phyloP scores from a whole-genome alignment of 2,113 vertebrate species.

The Cariama cristata region DNA sequence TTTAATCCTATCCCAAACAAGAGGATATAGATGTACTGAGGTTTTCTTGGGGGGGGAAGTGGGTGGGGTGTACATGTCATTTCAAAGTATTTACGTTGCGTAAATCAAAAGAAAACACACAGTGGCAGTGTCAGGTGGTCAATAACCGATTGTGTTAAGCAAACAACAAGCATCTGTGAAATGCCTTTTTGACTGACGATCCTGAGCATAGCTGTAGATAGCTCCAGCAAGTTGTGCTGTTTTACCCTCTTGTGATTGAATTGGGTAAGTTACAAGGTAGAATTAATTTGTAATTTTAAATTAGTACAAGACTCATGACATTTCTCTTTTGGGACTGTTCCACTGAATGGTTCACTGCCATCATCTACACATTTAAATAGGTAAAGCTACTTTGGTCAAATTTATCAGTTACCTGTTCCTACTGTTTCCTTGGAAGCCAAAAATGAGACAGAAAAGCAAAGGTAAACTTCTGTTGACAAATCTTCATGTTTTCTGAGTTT shows the following conservation, averaged over 20 bases:
- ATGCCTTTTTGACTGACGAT: neutral
- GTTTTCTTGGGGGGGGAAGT: neutral
- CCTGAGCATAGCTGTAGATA: neutral
- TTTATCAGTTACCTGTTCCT: neutral
- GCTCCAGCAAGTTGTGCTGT: neutral
- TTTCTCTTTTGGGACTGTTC: slow-evolving; percentile 43
- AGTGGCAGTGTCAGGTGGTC: neutral
- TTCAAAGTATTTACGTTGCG: neutral
- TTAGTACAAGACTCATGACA: slow-evolving; percentile 40
- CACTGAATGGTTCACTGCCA: neutral
- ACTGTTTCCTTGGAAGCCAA: neutral
- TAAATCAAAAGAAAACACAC: neutral
- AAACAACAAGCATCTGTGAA: neutral
- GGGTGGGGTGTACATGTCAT: neutral
- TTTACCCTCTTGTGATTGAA: slow-evolving; percentile 8
- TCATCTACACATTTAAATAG: neutral
- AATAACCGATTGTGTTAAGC: neutral
- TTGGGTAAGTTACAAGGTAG: neutral
- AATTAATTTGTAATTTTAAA: slow-evolving; percentile 57
- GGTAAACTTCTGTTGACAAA: neutral
- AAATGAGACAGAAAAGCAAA: neutral
- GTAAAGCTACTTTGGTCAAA: neutral
- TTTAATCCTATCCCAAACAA: neutral
- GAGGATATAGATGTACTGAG: neutral
- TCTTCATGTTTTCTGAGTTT: neutral